Evolutionary conservation across 1,140 invertebrate genomes (phyloP).

Genomic region (Caerostris extrusa): DNA sequence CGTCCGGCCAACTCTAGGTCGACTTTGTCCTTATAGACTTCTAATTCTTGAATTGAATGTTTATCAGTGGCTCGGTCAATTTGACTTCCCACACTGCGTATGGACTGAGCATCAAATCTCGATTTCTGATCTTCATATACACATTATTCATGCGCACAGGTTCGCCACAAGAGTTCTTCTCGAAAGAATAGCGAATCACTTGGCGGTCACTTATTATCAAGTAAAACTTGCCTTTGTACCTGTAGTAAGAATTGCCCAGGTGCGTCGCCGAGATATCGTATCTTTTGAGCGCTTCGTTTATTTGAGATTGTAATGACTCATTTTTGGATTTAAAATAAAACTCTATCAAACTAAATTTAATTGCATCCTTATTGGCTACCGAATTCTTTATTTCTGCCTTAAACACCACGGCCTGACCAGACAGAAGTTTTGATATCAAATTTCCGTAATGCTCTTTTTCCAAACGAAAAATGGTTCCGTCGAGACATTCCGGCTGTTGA

Average conservation of each 20-base stretch:
- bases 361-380: not conserved
- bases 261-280: not conserved
- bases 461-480: slow-evolving; percentile 14
- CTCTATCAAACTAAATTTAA: slow-evolving; percentile 5
- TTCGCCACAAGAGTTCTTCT: not conserved
- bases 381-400: not conserved
- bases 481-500: not conserved
- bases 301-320: not conserved
- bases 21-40: not conserved
- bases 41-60: not conserved
- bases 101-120: slow-evolving; percentile 2
- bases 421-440: not conserved
- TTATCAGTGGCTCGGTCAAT: not conserved
- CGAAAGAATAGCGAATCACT: not conserved
- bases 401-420: not conserved
- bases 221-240: not conserved
- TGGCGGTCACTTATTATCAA: not conserved
- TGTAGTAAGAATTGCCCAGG: slow-evolving; percentile 29
- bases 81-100: slow-evolving; percentile 28
- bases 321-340: not conserved
- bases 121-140: not conserved
- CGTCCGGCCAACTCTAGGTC: slow-evolving; percentile 13
- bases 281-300: not conserved
- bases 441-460: slow-evolving; percentile 25
- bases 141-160: not conserved